phyloP scores from a whole-genome alignment of 2,113 vertebrate genomes.

The Myiopsitta monachus region DNA sequence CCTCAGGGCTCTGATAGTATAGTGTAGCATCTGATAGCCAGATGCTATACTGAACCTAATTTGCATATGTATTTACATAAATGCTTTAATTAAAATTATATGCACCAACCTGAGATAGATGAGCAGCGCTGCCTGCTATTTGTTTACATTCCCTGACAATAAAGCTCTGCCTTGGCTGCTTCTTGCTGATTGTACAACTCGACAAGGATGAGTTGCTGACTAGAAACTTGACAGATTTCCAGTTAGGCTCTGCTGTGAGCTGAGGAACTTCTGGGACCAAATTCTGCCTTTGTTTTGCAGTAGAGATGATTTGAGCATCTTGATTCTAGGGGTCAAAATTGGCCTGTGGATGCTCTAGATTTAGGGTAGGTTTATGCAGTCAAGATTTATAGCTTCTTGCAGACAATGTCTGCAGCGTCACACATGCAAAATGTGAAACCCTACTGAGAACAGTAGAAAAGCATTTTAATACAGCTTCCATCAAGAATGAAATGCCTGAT shows the following conservation, averaged over 20 bases:
- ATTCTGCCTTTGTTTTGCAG: not conserved
- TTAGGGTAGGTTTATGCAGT: not conserved
- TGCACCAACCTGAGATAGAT: conserved; percentile 1
- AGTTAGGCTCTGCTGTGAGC: not conserved
- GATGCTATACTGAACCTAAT: conserved; percentile 37
- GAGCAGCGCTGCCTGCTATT: not conserved
- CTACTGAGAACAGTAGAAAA: not conserved
- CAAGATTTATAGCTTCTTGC: not conserved
- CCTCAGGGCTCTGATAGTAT: conserved; percentile 23
- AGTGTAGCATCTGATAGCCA: not conserved
- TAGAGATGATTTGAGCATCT: not conserved
- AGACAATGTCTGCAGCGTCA: not conserved
- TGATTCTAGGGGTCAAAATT: not conserved
- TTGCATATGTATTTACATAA: conserved; percentile 64
- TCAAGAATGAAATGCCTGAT: not conserved
- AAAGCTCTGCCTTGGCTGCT: not conserved
- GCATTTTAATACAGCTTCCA: not conserved
- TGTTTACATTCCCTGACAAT: conserved; percentile 30
- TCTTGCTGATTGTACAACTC: not conserved
- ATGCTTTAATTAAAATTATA: conserved; percentile 60
- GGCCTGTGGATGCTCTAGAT: not conserved
- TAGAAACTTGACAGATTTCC: not conserved
- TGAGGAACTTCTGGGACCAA: not conserved
- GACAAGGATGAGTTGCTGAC: not conserved
- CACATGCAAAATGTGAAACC: not conserved